These are phyloP conservation scores for Chionomys nivalis DNA, from an alignment of 2,113 vertebrate genomes.

Conservation along the genomic window DNA sequence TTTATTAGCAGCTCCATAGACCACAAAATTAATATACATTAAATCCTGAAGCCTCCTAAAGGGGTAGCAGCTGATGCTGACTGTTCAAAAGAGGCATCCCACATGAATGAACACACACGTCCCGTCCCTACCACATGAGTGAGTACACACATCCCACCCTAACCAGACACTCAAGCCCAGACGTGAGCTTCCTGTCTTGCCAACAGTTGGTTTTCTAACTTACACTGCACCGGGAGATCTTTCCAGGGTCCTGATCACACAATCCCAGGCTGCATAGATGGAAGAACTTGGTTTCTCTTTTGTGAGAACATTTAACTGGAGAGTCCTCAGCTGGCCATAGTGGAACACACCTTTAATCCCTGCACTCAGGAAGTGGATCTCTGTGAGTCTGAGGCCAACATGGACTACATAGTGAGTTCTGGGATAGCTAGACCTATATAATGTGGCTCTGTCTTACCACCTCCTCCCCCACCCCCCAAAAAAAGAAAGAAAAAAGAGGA, in stretches of 20 bases:
- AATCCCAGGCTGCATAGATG: neutral
- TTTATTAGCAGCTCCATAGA: slow-evolving; percentile 34
- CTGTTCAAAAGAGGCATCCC: neutral
- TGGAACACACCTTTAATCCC: neutral
- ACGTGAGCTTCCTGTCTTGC: neutral
- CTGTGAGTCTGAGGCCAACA: neutral
- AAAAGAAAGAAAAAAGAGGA: neutral
- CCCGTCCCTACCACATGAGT: too few relatives aligned
- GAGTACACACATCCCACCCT: neutral
- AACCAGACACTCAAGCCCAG: neutral
- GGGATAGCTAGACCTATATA: neutral
- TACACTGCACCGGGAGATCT: neutral
- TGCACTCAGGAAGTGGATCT: neutral
- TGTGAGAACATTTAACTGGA: neutral
- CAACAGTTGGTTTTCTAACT: neutral
- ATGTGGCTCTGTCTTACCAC: neutral
- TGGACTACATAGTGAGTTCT: neutral
- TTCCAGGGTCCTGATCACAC: neutral
- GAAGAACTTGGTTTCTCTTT: neutral
- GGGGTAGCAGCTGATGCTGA: neutral
- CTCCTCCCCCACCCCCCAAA: too few relatives aligned
- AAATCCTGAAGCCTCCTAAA: slow-evolving; percentile 27
- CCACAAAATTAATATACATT: slow-evolving; percentile 52
- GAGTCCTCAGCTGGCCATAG: neutral
- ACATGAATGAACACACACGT: neutral